Evolutionary conservation across 1,140 invertebrate species (phyloP), one percentile per base, ranked within the genome.

Genomic region (Linepithema humile): DNA sequence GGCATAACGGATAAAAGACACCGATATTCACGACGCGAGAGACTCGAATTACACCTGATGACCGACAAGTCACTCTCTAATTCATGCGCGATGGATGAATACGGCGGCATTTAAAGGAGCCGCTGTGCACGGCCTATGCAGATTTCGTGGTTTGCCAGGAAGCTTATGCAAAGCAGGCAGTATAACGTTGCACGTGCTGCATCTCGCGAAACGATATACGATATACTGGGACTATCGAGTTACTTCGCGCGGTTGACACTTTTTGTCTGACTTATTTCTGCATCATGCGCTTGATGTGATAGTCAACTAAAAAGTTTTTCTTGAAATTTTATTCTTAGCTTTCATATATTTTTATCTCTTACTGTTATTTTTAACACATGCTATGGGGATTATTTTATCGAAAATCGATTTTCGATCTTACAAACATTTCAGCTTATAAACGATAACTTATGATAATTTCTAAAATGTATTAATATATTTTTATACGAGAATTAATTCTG

Each of bases 41-140:
- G 53, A 40, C 23, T 64, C 75, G 73, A 84, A 69, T 86, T 78
- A 67, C 53, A 70, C 74, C 57, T 70, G 74, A 70, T 26, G 23
- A 29, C n/a, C 59, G 23, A 74, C 86, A 60, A 84, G 40, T 23
- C 53, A 29, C 78, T 85, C 75, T 85, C 86, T 88, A 88, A 88
- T 88, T 88, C 77, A 88, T 87, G 78, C 57, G 40, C 57, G 69
- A 83, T 23, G 72, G 69, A 84, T 72, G 59, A 57, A 82, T 20
- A 67, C 32, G 17, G 35, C 12, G 17, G 75, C 15, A 26, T 20
- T 70, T 70, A 80, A 80, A 70, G 35, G n/a, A 55, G 26, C 48
- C 48, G 48, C 62, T 43, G 15, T 10, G 62, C 74, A 38, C 72
- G 29, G 23, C 23, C 38, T 55, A 55, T 69, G 75, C 48, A 70